A percentile compares a stretch with the other conserved stretches of the same genome.
Evolutionary conservation across 1,140 invertebrate genomes (phyloP).

Genomic region (Pentalonia nigronervosa): DNA sequence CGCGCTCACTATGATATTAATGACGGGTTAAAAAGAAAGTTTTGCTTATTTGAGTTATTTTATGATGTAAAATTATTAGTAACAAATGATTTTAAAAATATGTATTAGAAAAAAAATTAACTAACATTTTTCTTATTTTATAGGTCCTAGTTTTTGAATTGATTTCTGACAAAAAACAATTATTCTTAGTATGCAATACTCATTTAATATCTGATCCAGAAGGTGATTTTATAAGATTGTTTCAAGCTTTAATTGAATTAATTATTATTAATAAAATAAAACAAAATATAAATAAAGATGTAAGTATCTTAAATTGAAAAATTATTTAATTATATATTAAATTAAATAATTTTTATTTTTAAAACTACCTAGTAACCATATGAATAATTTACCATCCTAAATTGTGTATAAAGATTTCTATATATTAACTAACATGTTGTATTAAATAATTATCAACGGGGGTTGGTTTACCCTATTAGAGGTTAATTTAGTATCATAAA

Average conservation of each 20-base stretch:
- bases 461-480: not conserved
- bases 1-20: no score
- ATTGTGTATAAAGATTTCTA: not conserved
- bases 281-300: conserved; percentile 65
- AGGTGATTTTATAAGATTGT: conserved; percentile 83
- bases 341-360: not conserved
- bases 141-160: conserved; percentile 4
- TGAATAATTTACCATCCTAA: not conserved
- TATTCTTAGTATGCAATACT: conserved; percentile 81
- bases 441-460: not conserved
- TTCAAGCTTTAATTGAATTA: conserved; percentile 75
- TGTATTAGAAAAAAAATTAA: not conserved
- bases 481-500: not conserved
- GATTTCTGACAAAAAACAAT: not conserved
- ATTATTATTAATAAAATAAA: conserved; percentile 69
- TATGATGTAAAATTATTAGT: not conserved
- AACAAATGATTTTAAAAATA: not conserved
- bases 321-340: not conserved
- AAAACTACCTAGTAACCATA: not conserved
- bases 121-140: not conserved
- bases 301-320: conserved; percentile 61
- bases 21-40: no score
- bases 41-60: not conserved
- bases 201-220: conserved; percentile 92
- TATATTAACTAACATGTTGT: not conserved